These are phyloP conservation scores for Xestia rhomboidea DNA, from an alignment of 2,888 invertebrate genomes.

Conservation along the genomic window DNA sequence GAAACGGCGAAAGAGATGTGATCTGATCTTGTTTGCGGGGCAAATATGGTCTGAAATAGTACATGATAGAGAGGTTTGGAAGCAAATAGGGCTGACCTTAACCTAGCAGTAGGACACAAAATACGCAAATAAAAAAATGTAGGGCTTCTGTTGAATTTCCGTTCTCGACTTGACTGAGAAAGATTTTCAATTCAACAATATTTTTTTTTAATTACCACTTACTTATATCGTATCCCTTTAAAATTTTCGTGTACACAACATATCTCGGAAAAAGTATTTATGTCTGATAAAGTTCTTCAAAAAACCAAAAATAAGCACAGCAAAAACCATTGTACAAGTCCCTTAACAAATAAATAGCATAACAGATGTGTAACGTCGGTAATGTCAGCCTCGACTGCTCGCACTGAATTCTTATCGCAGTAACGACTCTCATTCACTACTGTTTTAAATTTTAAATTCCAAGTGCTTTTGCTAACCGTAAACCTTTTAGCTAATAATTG, in stretches of 20 bases:
- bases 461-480: constrained; percentile 55
- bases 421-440: constrained; percentile 76
- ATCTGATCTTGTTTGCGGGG: not conserved
- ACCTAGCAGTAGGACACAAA: not conserved
- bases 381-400: constrained; percentile 60
- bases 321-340: constrained; percentile 39
- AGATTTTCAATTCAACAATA: not conserved
- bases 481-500: constrained; percentile 63
- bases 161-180: not conserved
- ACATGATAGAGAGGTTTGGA: not conserved
- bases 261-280: no score
- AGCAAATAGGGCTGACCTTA: accelerated
- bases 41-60: not conserved
- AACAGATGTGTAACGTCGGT: constrained; percentile 71
- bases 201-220: no score
- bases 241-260: no score
- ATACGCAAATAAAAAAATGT: not conserved
- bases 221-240: no score
- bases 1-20: not conserved
- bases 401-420: constrained; percentile 68
- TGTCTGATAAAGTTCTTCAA: not conserved
- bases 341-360: constrained; percentile 55
- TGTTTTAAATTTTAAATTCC: constrained; percentile 67
- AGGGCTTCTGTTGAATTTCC: not conserved
- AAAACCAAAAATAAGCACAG: not conserved